Evolutionary conservation across 2,797 vertebrate genomes (phyloP).

Genomic region (Prunella strophiata): DNA sequence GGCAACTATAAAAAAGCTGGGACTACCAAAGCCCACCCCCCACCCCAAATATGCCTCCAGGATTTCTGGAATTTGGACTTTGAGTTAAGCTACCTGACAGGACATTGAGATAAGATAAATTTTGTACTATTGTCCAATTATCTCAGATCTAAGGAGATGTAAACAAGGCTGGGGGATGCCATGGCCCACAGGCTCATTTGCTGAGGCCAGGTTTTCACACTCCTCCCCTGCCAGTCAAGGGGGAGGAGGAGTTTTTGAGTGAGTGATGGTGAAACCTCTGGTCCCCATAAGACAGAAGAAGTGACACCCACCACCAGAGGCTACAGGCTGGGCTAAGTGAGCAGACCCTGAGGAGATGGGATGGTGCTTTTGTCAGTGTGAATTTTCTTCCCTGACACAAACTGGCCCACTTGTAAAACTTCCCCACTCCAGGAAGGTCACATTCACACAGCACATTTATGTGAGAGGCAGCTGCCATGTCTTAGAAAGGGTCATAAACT

Average conservation of each 20-base stretch:
- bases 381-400: not conserved
- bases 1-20: not conserved
- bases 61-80: not conserved
- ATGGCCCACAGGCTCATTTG: not conserved
- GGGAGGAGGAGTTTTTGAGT: not conserved
- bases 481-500: not conserved
- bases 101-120: not conserved
- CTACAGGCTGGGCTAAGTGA: not conserved
- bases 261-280: not conserved
- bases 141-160: not conserved
- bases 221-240: not conserved
- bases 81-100: not conserved
- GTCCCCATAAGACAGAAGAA: not conserved
- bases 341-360: not conserved
- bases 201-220: not conserved
- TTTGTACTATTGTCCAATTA: not conserved
- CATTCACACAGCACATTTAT: fast-evolving
- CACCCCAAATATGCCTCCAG: not conserved
- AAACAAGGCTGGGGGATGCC: not conserved
- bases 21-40: not conserved
- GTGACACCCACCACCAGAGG: not conserved
- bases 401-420: not conserved
- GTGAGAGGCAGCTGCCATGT: not conserved
- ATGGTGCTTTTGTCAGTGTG: not conserved
- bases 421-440: not conserved